A percentile compares a stretch with the other conserved stretches of the same genome.
Evolutionary conservation across 1,140 invertebrate genomes (phyloP).

Genomic region (Achatina immaculata): DNA sequence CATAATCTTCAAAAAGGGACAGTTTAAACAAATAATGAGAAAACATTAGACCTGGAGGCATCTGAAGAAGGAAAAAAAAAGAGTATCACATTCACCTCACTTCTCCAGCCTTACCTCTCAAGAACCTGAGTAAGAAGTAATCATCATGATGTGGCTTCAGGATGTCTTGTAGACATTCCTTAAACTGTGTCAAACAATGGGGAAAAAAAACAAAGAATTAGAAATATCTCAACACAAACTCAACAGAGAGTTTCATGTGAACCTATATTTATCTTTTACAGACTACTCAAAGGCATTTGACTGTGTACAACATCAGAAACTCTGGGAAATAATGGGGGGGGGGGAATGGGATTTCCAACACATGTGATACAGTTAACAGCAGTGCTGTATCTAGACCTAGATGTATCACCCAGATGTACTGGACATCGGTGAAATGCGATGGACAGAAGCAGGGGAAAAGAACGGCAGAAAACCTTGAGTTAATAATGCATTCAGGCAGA

Average conservation of each 20-base stretch:
- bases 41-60: not conserved
- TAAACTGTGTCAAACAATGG: slow-evolving; percentile 51
- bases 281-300: no score
- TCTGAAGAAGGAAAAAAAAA: not conserved
- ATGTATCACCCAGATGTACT: no score
- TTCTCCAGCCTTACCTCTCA: slow-evolving; percentile 77
- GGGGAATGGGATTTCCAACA: not conserved
- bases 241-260: not conserved
- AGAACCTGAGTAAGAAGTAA: slow-evolving; percentile 83
- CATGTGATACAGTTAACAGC: not conserved
- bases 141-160: slow-evolving; percentile 78
- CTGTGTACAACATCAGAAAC: no score
- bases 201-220: not conserved
- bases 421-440: no score
- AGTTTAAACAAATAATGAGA: no score
- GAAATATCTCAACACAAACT: not conserved
- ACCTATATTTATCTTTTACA: not conserved
- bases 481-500: no score
- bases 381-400: no score
- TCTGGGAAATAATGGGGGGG: not conserved
- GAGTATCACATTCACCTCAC: no score
- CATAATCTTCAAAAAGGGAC: no score
- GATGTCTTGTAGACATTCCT: slow-evolving; percentile 56
- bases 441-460: no score
- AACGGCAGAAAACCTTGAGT: no score